phyloP scores from a whole-genome alignment of 1,140 invertebrate species.

The Teleopsis dalmanni region DNA sequence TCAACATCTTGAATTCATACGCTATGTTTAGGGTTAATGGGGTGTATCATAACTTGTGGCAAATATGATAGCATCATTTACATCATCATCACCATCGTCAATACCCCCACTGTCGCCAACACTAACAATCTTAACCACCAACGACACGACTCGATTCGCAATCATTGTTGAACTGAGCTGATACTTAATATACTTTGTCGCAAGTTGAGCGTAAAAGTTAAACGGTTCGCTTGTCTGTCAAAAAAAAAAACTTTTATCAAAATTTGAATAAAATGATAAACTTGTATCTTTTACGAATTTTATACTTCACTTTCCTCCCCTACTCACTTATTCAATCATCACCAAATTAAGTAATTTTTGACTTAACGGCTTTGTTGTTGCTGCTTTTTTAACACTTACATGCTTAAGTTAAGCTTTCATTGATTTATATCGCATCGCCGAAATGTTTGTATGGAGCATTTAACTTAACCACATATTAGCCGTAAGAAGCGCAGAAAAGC shows the following conservation, averaged over 20 bases:
- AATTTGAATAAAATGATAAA: conserved; percentile 2
- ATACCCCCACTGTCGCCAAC: not conserved
- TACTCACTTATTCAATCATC: no score
- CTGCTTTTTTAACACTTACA: conserved; percentile 33
- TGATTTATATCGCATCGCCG: conserved; percentile 21
- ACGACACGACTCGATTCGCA: not conserved
- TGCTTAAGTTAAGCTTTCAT: conserved; percentile 25
- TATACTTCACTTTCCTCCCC: no score
- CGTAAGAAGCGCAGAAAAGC: not conserved
- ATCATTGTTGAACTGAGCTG: no score
- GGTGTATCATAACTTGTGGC: conserved; percentile 35
- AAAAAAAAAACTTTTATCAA: not conserved
- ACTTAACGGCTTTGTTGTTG: conserved; percentile 22
- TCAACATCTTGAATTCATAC: conserved; percentile 4
- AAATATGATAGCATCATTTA: conserved; percentile 17
- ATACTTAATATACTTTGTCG: not conserved
- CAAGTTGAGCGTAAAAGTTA: not conserved
- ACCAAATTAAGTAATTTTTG: conserved; percentile 7
- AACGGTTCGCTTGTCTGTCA: not conserved
- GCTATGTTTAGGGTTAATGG: conserved; percentile 35
- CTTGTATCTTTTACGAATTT: no score
- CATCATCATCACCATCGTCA: not conserved
- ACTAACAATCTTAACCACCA: not conserved
- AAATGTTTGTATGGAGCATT: not conserved
- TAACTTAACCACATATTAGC: not conserved